Conservation (phyloP, 2,888 invertebrate genomes). For the Steromphala cineraria region DNA sequence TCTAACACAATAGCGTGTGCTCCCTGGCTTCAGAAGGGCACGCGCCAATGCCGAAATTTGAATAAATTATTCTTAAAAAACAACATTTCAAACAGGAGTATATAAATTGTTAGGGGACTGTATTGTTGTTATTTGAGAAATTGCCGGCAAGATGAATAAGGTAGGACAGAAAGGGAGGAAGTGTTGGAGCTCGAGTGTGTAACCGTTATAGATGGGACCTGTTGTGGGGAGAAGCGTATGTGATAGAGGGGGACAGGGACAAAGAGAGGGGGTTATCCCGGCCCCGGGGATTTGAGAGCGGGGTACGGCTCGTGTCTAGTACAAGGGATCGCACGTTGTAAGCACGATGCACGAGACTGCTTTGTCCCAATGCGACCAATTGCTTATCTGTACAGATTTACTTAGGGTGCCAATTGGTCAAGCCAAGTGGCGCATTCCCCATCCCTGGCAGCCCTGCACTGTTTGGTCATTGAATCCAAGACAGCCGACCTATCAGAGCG, state of each 20-base stretch:
- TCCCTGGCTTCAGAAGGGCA: conserved; percentile 28
- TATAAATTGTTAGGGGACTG: background rate
- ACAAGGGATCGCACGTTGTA: too few relatives aligned
- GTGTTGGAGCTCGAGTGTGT: background rate
- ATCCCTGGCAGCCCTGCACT: background rate
- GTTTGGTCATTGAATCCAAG: conserved; percentile 19
- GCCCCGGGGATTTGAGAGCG: background rate
- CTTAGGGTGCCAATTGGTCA: conserved; percentile 25
- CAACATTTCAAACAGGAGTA: background rate
- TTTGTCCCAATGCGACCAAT: conserved; percentile 22
- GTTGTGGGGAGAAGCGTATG: background rate
- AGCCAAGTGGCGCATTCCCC: background rate
- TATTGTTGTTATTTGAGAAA: too few relatives aligned
- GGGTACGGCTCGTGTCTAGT: background rate
- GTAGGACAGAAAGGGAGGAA: conserved; percentile 20
- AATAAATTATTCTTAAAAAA: conserved; percentile 19
- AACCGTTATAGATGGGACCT: background rate
- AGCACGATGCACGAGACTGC: background rate
- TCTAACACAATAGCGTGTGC: conserved; percentile 17
- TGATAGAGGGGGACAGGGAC: background rate
- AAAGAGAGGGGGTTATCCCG: background rate
- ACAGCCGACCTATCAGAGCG: conserved; percentile 22
- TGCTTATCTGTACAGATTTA: conserved; percentile 17
- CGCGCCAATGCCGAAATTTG: conserved; percentile 32
- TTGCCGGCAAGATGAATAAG: too few relatives aligned